Percentiles rank a stretch among this genome's conserved stretches.
Conservation (phyloP, 2,797 vertebrate genomes). For the Tenualosa thibaudeaui region DNA sequence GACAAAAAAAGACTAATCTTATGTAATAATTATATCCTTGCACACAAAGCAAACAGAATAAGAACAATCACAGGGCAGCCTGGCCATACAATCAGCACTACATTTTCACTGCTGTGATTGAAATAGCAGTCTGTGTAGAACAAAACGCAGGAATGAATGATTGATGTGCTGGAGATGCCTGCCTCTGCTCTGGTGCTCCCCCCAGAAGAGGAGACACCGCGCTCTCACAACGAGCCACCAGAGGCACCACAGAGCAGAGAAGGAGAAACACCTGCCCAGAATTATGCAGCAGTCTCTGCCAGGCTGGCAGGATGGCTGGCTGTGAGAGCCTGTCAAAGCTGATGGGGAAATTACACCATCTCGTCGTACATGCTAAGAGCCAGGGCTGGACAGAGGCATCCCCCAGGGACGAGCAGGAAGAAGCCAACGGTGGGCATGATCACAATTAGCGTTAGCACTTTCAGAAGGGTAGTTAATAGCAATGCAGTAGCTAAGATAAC, state of each 20-base stretch:
- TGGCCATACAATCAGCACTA: neutral
- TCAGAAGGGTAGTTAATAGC: neutral
- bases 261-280: neutral
- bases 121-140: neutral
- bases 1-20: neutral
- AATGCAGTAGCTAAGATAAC: neutral
- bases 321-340: neutral
- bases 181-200: neutral
- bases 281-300: neutral
- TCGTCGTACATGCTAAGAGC: neutral
- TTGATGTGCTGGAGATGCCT: neutral
- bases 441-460: neutral
- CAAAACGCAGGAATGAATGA: neutral
- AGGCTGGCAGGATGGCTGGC: neutral
- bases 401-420: neutral
- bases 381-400: neutral
- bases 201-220: neutral
- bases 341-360: neutral
- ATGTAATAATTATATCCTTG: too few species aligned
- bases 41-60: too few species aligned
- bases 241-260: neutral
- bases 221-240: neutral
- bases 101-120: neutral
- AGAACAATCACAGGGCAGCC: too few species aligned
- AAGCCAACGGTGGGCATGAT: neutral